Percentiles rank a stretch among this genome's conserved stretches.
These are phyloP conservation scores for Otocyon megalotis DNA, from an alignment of 2,113 vertebrate species.

Conservation along the genomic window DNA sequence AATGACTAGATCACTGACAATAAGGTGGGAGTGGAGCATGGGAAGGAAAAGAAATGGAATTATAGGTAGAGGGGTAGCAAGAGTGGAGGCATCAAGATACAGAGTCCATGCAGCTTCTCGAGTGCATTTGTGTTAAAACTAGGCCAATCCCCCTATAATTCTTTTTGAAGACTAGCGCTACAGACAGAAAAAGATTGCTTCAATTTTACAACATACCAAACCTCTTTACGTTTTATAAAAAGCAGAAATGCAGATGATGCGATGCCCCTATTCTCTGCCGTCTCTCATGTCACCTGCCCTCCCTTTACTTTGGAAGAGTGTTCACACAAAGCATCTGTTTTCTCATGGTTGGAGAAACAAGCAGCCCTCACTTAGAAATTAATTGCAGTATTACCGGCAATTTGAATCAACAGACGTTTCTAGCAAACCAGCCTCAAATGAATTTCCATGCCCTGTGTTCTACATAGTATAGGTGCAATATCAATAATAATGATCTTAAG, in stretches of 20 bases:
- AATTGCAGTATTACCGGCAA: not conserved
- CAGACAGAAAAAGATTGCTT: not conserved
- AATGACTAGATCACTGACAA: not conserved
- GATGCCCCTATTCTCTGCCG: not conserved
- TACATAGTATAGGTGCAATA: not conserved
- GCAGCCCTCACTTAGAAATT: not conserved
- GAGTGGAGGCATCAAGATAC: rapidly evolving
- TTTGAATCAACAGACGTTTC: not conserved
- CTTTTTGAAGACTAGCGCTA: not conserved
- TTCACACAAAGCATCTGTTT: not conserved
- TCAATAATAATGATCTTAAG: not conserved
- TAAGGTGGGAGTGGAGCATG: not conserved
- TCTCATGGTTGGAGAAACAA: not conserved
- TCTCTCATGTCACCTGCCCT: not conserved
- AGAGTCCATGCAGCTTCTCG: rapidly evolving
- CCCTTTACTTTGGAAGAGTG: not conserved
- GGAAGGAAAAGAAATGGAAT: not conserved
- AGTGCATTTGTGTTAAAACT: not conserved
- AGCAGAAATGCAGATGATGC: not conserved
- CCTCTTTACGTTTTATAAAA: constrained; percentile 6
- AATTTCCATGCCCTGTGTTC: not conserved
- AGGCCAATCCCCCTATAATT: not conserved
- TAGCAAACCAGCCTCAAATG: not conserved
- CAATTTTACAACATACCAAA: not conserved
- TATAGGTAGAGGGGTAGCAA: not conserved